Percentiles rank a stretch among this genome's conserved stretches.
Evolutionary conservation across 2,888 invertebrate genomes (phyloP).

Genomic region (Thereva nobilitata): DNA sequence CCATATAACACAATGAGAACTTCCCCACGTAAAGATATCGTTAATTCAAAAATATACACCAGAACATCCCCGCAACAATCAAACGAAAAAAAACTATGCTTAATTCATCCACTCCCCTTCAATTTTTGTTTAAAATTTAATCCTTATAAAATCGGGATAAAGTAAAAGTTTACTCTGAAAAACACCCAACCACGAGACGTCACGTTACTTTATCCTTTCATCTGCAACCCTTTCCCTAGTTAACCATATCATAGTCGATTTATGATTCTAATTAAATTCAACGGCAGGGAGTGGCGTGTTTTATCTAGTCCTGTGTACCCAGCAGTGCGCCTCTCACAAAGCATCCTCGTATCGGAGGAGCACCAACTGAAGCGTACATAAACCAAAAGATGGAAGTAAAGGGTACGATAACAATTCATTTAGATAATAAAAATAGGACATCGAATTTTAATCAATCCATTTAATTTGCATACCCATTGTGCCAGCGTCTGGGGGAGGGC

Average conservation of each 20-base stretch:
- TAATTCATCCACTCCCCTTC: too few relatives aligned
- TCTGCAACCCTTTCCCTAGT: constrained; percentile 25
- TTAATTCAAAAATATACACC: too few relatives aligned
- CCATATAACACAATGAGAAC: too few relatives aligned
- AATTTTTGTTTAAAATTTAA: too few relatives aligned
- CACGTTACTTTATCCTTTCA: not conserved
- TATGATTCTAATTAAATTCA: constrained; percentile 44
- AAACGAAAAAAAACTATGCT: too few relatives aligned
- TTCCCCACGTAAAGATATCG: too few relatives aligned
- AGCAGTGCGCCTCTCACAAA: not conserved
- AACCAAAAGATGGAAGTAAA: constrained; percentile 20
- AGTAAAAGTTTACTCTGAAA: too few relatives aligned
- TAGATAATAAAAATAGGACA: constrained; percentile 45
- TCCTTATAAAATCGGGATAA: too few relatives aligned
- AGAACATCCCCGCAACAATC: too few relatives aligned
- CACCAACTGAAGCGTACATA: not conserved
- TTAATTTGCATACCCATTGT: constrained; percentile 46
- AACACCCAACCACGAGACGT: too few relatives aligned
- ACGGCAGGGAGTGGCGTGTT: constrained; percentile 39
- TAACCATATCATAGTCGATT: constrained; percentile 38
- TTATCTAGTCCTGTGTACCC: constrained; percentile 35
- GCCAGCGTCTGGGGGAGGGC: not conserved
- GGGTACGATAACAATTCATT: constrained; percentile 42
- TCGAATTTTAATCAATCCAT: constrained; percentile 59
- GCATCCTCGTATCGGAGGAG: not conserved